These are phyloP conservation scores for Tetraneura akinire DNA, from an alignment of 1,140 invertebrate genomes.

Conservation along the genomic window DNA sequence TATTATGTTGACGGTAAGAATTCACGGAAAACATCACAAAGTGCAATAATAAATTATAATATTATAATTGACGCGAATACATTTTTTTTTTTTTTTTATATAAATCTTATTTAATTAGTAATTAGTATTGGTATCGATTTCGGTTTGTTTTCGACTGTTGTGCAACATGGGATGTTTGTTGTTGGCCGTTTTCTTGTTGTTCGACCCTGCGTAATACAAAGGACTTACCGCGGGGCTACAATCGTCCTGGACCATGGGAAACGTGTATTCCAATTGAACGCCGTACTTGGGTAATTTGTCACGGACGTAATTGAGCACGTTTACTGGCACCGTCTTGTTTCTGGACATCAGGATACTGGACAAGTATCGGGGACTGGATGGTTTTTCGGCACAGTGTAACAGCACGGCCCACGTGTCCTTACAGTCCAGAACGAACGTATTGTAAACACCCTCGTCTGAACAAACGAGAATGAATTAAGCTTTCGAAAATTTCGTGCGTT, in stretches of 20 bases:
- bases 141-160: background rate
- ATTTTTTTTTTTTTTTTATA: too few relatives aligned
- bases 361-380: constrained; percentile 74
- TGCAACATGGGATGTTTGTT: constrained; percentile 31
- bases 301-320: constrained; percentile 65
- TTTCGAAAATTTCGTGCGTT: too few relatives aligned
- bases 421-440: constrained; percentile 77
- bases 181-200: constrained; percentile 10
- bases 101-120: too few relatives aligned
- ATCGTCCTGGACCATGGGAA: constrained; percentile 73
- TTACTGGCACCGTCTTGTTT: constrained; percentile 63
- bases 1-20: too few relatives aligned
- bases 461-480: too few relatives aligned
- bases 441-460: constrained; percentile 81
- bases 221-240: constrained; percentile 59
- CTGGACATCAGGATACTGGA: constrained; percentile 82
- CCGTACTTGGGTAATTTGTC: constrained; percentile 71
- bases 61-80: too few relatives aligned
- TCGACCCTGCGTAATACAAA: constrained; percentile 53
- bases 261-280: constrained; percentile 79
- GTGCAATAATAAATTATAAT: too few relatives aligned
- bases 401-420: constrained; percentile 73
- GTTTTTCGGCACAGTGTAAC: constrained; percentile 83
- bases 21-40: too few relatives aligned
- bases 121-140: background rate